Base-by-base conservation (phyloP, 2,888 invertebrate genomes). In the Xestia c-nigrum region DNA sequence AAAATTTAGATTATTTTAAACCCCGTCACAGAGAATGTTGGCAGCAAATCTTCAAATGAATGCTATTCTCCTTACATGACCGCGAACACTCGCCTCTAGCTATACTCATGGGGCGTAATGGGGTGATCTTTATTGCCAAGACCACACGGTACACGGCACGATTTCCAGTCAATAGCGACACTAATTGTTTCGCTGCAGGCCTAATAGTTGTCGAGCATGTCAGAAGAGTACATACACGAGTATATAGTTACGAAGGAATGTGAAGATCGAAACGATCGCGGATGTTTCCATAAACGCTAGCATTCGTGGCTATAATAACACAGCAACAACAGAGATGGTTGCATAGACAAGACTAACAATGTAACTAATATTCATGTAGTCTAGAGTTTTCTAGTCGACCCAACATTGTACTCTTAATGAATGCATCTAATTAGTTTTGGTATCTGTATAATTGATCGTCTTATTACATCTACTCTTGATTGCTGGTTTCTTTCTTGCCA, bases 161-260 rank as follows among this genome's bases (percentile, higher is more conserved):
- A 83, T 83, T 78, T 74, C 78, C 66, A 74, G 70, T 50, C 71
- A 71, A 69, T 85, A 72, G 57, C 73, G 64, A 76, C 65, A 64
- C 76, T 84, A 86, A 85, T 85, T 84, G 72, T 78, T 24, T 74
- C 24, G 69, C 87, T 81, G 65, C 59, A 71, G 66, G 85, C 71
- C 55, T 76, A 78, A 84, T 76, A 73, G 75, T 78, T 74, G 74
- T 67, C 70, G 74, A 76, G 63, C 43, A 76, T 74, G 69, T 66
- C 64, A 67, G 21, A 52, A 64, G 84, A 67, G n/a, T 69, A 46
- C 52, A 31, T 65, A 52, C 52, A n/a, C 16, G n/a, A 66, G 52
- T 65, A 59, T 74, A 55, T 74, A 72, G 52, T 85, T 83, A 74
- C 70, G 10, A 24, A 74, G 67, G 85, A 84, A 85, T 85, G 80